phyloP scores from a whole-genome alignment of 1,140 invertebrate genomes.

The Heliconius eleuchia region DNA sequence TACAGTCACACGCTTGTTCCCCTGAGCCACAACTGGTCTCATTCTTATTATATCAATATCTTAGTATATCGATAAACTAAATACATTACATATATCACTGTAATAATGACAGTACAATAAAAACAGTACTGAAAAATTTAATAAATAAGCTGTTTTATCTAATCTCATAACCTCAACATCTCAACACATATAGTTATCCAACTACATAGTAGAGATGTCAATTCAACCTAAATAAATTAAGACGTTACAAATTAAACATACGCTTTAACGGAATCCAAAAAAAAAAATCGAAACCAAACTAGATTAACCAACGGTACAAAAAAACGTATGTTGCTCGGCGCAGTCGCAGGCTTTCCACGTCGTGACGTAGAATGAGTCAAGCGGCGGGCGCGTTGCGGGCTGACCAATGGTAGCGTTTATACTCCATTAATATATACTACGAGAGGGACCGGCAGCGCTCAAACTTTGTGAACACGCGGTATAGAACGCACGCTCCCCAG shows the following conservation, averaged over 20 bases:
- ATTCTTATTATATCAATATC: too few species aligned
- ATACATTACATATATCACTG: neutral
- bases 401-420: slow-evolving; percentile 54
- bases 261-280: slow-evolving; percentile 25
- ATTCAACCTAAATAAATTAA: neutral
- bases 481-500: slow-evolving; percentile 49
- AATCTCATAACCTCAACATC: neutral
- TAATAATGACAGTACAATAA: neutral
- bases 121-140: neutral
- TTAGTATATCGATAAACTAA: neutral
- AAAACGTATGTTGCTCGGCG: slow-evolving; percentile 27
- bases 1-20: too few species aligned
- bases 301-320: slow-evolving; percentile 40
- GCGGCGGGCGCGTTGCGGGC: slow-evolving; percentile 59
- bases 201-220: slow-evolving; percentile 1
- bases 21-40: too few species aligned
- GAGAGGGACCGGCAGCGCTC: slow-evolving; percentile 49
- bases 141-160: neutral
- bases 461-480: slow-evolving; percentile 56
- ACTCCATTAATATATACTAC: slow-evolving; percentile 59
- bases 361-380: slow-evolving; percentile 55
- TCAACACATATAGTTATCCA: neutral
- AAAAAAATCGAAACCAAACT: slow-evolving; percentile 25
- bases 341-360: slow-evolving; percentile 53
- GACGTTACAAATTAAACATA: slow-evolving; percentile 17